Evolutionary conservation across 2,113 vertebrate genomes (phyloP).

Genomic region (Sinocyclocheilus rhinocerous): DNA sequence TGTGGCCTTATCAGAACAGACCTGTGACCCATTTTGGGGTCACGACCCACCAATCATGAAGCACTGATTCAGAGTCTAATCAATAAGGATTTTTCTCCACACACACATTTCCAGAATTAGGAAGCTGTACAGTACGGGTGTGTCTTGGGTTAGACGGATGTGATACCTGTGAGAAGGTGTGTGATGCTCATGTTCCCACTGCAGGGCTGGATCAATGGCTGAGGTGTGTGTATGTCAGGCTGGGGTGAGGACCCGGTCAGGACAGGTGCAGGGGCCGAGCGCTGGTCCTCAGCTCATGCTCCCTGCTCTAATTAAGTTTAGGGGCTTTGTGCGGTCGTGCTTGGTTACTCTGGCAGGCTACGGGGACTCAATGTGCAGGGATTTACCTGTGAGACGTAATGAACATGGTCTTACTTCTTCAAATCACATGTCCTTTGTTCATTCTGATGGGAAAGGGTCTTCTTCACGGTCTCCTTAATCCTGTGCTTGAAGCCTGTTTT

Average conservation of each 20-base stretch:
- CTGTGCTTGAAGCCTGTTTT: conserved; percentile 36
- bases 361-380: conserved; percentile 47
- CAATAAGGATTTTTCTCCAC: neutral
- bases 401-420: conserved; percentile 62
- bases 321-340: conserved; percentile 64
- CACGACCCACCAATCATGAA: neutral
- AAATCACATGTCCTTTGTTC: conserved; percentile 64
- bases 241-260: conserved; percentile 46
- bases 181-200: conserved; percentile 71
- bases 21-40: neutral
- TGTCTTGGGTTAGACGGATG: conserved; percentile 56
- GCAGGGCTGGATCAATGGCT: conserved; percentile 50
- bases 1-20: neutral
- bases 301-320: conserved; percentile 74
- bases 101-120: conserved; percentile 47
- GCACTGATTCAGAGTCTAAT: neutral
- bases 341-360: conserved; percentile 54
- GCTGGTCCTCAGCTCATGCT: conserved; percentile 68
- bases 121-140: conserved; percentile 47
- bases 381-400: conserved; percentile 61
- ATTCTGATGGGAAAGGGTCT: conserved; percentile 71
- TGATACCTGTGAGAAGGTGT: conserved; percentile 81
- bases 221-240: conserved; percentile 30
- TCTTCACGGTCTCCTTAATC: conserved; percentile 69
- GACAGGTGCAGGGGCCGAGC: conserved; percentile 74